Base-by-base conservation (phyloP, 2,113 vertebrate species). In the Epinephelus fuscoguttatus region DNA sequence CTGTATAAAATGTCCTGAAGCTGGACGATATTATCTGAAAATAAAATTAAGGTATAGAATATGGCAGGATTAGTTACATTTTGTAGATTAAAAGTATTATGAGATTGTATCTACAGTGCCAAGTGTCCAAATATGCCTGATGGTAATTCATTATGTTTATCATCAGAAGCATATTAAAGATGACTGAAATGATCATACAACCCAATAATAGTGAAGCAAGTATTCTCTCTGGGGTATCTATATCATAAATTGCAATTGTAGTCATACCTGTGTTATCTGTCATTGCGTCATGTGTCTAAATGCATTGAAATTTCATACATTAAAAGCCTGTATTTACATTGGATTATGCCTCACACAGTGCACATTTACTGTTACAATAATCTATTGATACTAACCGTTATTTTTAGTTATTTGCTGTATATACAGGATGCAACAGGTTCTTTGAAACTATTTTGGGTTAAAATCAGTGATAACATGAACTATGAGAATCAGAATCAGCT, bases 321-420 rank as follows among this genome's bases (percentile, higher is more conserved):
- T 27, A 42, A 70, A 81, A 49, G 10, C 5, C 17, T 47, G 15
- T 45, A 64, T 45, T 64, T 70, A 81, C 59, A 79, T 61, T 64
- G n/a, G 18, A 75, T 45, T 30, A 3, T 53, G 23, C 9, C 15
- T 74, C 53, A 21, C 10, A 61, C 13, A 52, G 52, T 40, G 37
- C 37, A 33, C 12, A 33, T 63, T 49, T 70, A 30, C 40, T 52
- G 53, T 42, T 45, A 55, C 3, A 3, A 45, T 23, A 6, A 33
- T 33, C 17, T 23, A 30, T 50, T 56, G 9, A 56, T 47, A 59
- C 7, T 6, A 17, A 47, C 19, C 7, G 2, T 55, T 23, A 52
- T 30, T 67, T 52, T 68, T 4, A 52, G 8, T 4, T 53, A 4
- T 23, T 52, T 59, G 1, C 2, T 30, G 17, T 52, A 12, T 40